A percentile compares a stretch with the other conserved stretches of the same genome.
These are phyloP conservation scores for Tenebrio molitor DNA, from an alignment of 1,140 invertebrate species.

Conservation along the genomic window DNA sequence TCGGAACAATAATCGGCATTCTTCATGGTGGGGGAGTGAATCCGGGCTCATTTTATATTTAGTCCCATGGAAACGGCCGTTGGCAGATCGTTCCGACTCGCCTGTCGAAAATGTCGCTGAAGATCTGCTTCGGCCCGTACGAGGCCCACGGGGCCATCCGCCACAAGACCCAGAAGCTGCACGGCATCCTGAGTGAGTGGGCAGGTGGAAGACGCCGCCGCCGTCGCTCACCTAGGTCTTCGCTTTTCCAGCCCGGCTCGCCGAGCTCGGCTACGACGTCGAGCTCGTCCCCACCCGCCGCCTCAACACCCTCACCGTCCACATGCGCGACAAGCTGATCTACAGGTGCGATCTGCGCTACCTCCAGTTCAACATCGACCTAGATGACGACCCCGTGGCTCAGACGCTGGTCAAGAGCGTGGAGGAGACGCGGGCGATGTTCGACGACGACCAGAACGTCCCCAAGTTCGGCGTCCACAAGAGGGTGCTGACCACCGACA, in stretches of 20 bases:
- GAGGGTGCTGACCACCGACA: neutral
- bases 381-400: constrained; percentile 52
- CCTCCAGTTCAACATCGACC: constrained; percentile 55
- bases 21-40: constrained; percentile 37
- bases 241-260: neutral
- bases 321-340: constrained; percentile 53
- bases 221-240: neutral
- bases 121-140: constrained; percentile 54
- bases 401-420: constrained; percentile 47
- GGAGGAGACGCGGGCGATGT: constrained; percentile 42
- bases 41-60: constrained; percentile 55
- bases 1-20: constrained; percentile 31
- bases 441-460: neutral
- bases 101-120: constrained; percentile 36
- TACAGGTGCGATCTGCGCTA: constrained; percentile 56
- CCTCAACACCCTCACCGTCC: constrained; percentile 54
- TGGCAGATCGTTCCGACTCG: too few species aligned
- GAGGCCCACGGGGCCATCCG: constrained; percentile 53
- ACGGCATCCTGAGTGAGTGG: constrained; percentile 51
- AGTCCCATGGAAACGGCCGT: too few species aligned
- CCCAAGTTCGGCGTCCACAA: neutral
- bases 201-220: too few species aligned
- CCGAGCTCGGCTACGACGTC: constrained; percentile 41
- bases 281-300: constrained; percentile 48
- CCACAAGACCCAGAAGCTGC: constrained; percentile 54